phyloP scores from a whole-genome alignment of 2,888 invertebrate species.

The Hypomecis atomaria region DNA sequence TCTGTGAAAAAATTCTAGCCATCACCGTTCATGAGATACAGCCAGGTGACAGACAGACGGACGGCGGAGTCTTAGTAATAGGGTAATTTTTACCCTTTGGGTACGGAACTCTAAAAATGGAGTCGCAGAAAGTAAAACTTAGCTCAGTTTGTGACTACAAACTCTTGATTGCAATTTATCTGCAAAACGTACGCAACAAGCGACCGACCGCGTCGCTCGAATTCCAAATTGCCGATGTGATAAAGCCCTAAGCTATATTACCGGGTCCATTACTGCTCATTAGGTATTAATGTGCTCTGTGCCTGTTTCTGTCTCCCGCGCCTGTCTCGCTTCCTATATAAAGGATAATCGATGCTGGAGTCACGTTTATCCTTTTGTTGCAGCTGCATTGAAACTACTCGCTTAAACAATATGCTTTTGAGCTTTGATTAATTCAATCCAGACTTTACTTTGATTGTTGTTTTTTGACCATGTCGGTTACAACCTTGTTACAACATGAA shows the following conservation, averaged over 20 bases:
- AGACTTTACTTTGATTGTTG: not conserved
- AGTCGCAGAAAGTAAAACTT: too few species aligned
- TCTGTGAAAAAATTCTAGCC: too few species aligned
- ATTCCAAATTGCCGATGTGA: constrained; percentile 2
- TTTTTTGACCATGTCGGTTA: too few species aligned
- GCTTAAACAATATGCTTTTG: not conserved
- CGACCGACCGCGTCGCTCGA: not conserved
- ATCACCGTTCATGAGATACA: too few species aligned
- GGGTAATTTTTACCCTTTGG: too few species aligned
- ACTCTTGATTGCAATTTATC: not conserved
- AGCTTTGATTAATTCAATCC: not conserved
- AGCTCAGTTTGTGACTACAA: not conserved
- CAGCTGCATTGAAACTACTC: constrained; percentile 4
- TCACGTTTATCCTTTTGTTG: constrained; percentile 2
- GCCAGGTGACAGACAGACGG: too few species aligned
- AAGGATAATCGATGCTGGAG: constrained; percentile 14
- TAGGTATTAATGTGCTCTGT: constrained; percentile 61
- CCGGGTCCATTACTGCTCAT: constrained; percentile 69
- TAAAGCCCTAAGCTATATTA: constrained; percentile 6
- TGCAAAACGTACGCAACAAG: too few species aligned
- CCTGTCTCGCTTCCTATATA: constrained; percentile 5
- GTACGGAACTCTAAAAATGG: too few species aligned
- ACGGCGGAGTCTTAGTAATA: too few species aligned
- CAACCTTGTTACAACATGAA: too few species aligned
- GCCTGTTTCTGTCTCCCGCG: constrained; percentile 14